These are phyloP conservation scores for Drosophila repleta DNA, from an alignment of 1,140 invertebrate species.

Conservation along the genomic window DNA sequence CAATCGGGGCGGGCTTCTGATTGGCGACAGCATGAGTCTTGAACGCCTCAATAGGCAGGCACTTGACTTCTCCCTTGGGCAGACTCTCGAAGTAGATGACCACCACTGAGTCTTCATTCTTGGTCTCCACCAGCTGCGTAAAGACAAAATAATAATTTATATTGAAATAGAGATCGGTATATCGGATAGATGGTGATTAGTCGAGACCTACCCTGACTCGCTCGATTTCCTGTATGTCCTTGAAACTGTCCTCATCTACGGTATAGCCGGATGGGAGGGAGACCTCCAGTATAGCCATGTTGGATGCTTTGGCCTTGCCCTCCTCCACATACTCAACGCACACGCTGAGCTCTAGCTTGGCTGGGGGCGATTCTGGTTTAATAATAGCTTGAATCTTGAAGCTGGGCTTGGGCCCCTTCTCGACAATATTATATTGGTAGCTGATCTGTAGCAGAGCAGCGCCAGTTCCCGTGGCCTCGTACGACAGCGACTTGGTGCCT, in stretches of 20 bases:
- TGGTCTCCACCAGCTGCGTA: constrained; percentile 88
- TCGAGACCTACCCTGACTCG: constrained; percentile 64
- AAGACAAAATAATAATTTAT: not conserved
- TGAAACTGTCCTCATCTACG: constrained; percentile 65
- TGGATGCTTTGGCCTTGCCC: constrained; percentile 85
- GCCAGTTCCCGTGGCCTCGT: constrained; percentile 89
- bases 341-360: constrained; percentile 90
- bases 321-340: constrained; percentile 86
- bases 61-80: constrained; percentile 86
- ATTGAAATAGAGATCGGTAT: not conserved
- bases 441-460: constrained; percentile 92
- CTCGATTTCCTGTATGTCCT: constrained; percentile 56
- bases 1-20: constrained; percentile 92
- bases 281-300: constrained; percentile 96
- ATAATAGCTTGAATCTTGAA: constrained; percentile 91
- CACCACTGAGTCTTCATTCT: constrained; percentile 90
- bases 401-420: constrained; percentile 91
- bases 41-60: constrained; percentile 92
- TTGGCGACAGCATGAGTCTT: constrained; percentile 92
- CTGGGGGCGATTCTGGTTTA: constrained; percentile 88
- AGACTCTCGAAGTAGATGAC: constrained; percentile 94
- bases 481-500: constrained; percentile 84
- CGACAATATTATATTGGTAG: constrained; percentile 92
- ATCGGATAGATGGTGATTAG: not conserved
- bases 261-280: constrained; percentile 92